Evolutionary conservation across 53 echinoderm and acorn worm species (phyloP).

Genomic region (Patiria pectinifera): DNA sequence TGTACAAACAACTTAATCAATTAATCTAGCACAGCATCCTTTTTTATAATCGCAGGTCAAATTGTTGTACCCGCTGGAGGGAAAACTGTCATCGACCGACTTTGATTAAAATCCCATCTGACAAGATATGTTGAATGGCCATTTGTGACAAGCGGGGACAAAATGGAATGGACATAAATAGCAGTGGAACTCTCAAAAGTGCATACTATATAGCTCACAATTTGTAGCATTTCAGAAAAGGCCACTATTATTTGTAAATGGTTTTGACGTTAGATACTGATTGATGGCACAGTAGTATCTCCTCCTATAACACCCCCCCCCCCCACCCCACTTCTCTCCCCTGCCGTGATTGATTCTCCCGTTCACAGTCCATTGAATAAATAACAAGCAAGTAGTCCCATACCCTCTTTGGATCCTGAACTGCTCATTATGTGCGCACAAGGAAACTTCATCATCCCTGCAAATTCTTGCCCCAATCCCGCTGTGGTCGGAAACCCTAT

Average conservation of each 20-base stretch:
- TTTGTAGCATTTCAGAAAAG: not conserved
- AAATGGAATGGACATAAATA: not conserved
- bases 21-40: no score
- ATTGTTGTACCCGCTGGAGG: no score
- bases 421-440: not conserved
- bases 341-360: not conserved
- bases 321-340: not conserved
- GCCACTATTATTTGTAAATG: not conserved
- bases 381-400: not conserved
- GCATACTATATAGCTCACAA: not conserved
- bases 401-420: not conserved
- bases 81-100: not conserved
- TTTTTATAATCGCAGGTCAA: no score
- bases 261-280: not conserved
- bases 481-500: not conserved
- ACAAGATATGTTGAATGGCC: not conserved
- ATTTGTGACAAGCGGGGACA: not conserved
- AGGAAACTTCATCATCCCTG: not conserved
- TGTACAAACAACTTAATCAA: no score
- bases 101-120: not conserved
- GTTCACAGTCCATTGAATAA: constrained; percentile 4
- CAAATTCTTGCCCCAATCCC: not conserved
- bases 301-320: not conserved
- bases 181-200: not conserved
- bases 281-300: not conserved